phyloP scores from a whole-genome alignment of 2,888 invertebrate species.

The Zygothrica quintamaculata region DNA sequence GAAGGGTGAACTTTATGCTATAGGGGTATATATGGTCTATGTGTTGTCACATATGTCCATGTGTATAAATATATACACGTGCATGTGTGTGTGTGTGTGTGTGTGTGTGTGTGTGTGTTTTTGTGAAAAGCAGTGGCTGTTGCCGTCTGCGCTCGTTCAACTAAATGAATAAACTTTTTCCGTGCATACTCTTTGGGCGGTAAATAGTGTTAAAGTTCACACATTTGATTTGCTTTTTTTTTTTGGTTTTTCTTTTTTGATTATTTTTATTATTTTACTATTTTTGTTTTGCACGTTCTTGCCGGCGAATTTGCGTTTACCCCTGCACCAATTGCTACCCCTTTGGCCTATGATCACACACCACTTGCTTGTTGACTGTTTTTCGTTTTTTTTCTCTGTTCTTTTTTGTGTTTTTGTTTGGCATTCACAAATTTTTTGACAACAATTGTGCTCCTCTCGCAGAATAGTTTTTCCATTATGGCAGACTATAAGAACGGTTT shows the following conservation, averaged over 20 bases:
- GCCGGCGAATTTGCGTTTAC: too few species aligned
- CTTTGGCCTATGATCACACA: constrained; percentile 13
- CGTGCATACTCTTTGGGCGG: constrained; percentile 77
- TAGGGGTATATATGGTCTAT: too few species aligned
- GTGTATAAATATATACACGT: too few species aligned
- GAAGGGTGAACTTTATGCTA: neutral
- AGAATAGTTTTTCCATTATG: constrained; percentile 81
- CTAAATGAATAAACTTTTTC: constrained; percentile 79
- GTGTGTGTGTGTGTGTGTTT: neutral
- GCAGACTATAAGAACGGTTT: constrained; percentile 25
- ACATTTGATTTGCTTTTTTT: constrained; percentile 75
- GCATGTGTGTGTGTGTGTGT: constrained; percentile 14
- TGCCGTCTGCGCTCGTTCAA: constrained; percentile 71
- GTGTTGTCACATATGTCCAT: too few species aligned
- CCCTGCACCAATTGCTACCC: neutral
- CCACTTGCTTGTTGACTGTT: constrained; percentile 61
- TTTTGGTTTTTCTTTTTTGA: neutral
- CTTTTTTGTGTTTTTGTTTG: too few species aligned
- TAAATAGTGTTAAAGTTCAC: constrained; percentile 81
- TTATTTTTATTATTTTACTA: constrained; percentile 18
- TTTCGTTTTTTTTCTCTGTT: too few species aligned
- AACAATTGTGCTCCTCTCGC: constrained; percentile 69
- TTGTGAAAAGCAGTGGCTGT: constrained; percentile 37
- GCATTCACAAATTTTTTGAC: constrained; percentile 77
- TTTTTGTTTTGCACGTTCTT: constrained; percentile 46